Base-by-base conservation (phyloP, 2,888 invertebrate genomes). In the Sialis lutaria region DNA sequence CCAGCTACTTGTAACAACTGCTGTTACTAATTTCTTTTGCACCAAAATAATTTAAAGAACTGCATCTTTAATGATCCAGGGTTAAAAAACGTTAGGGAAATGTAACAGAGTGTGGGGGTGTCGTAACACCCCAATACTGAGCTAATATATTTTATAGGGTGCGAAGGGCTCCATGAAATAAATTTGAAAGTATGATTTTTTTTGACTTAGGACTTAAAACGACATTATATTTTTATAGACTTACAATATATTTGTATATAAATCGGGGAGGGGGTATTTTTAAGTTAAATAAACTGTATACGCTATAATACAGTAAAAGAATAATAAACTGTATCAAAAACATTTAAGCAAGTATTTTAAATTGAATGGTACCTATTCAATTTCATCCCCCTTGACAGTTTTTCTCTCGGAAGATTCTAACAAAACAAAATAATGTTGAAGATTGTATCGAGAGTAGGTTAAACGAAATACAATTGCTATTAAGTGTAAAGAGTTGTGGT, bases 181-280 rank as follows among this genome's bases (percentile, higher is more conserved):
- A 62, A 65, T 64, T 65, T 64, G 64, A 64, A 65, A 64, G 63
- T 64, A 62, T 64, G 64, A 65, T 65, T 65, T 64, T 64, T 63
- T 63, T 56, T 46, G 46, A 22, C 22, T 22, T 22, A 22, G 22
- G 22, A 22, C 22, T 22, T 22, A 22, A 22, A 22, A 22, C 22
- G 22, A 22, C 22, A 22, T 22, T 22, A 22, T 22, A 22, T 22
- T 22, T 22, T 22, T 22, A 22, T 22, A 22, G 22, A 22, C 22
- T 22, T 22, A 22, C 4, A 22, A 22, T 22, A 4, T 22, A 22
- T 22, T 2, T 4, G 22, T 22, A 22, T 22, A 22, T 22, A 22
- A 22, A 22, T 22, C 22, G 22, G 22, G 22, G 22, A 4, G 22
- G 4, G 2, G 22, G 2, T 22, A 22, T 22, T 2, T 22, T 22